Conservation (phyloP, 2,113 vertebrate genomes). For the Notarius lentiginosus region DNA sequence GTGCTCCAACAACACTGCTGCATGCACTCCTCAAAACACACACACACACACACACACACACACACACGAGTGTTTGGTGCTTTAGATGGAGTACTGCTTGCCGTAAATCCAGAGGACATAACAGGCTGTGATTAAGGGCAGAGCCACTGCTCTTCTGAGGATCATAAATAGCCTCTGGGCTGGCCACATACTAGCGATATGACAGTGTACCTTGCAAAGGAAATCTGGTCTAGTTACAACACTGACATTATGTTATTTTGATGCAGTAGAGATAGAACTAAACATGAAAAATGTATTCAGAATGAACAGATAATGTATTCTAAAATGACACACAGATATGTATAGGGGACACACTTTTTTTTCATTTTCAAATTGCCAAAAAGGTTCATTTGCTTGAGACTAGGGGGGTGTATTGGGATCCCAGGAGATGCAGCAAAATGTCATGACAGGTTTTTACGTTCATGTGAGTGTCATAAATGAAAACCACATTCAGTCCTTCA, state of each 20-base stretch:
- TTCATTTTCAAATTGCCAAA: background rate
- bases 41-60: background rate
- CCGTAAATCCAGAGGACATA: constrained; percentile 63
- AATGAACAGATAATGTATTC: background rate
- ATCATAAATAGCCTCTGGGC: constrained; percentile 68
- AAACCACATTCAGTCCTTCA: background rate
- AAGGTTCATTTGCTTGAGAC: background rate
- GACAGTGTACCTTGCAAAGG: constrained; percentile 1
- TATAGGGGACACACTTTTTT: background rate
- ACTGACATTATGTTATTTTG: background rate
- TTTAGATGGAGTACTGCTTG: constrained; percentile 58
- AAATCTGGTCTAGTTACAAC: background rate
- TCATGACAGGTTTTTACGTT: background rate
- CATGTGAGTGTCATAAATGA: background rate
- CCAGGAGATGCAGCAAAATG: background rate
- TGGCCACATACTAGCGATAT: constrained; percentile 54
- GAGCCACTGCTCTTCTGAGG: constrained; percentile 49
- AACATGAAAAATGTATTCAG: background rate
- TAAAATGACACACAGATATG: background rate
- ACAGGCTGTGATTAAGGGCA: constrained; percentile 64
- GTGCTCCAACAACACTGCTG: background rate
- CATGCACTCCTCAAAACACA: background rate
- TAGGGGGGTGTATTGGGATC: background rate
- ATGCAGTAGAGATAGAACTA: background rate
- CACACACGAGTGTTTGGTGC: constrained; percentile 6